Evolutionary conservation across 1,140 invertebrate genomes (phyloP).

Genomic region (Forficula auricularia): DNA sequence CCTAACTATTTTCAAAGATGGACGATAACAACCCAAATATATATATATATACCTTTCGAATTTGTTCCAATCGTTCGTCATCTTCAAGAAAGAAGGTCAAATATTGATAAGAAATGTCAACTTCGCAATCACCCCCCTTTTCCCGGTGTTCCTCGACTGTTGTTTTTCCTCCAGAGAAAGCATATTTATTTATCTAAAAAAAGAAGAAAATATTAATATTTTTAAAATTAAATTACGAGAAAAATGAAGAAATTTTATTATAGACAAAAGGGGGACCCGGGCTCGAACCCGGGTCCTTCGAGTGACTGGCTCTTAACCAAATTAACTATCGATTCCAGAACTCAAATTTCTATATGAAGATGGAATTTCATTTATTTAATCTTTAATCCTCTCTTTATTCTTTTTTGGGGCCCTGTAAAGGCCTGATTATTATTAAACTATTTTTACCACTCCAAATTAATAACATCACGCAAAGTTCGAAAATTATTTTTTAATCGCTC

Average conservation of each 20-base stretch:
- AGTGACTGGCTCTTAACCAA: too few species aligned
- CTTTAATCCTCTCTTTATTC: too few species aligned
- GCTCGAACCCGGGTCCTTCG: neutral
- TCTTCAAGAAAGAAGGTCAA: slow-evolving; percentile 90
- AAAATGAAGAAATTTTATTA: slow-evolving; percentile 1
- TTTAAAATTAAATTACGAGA: neutral
- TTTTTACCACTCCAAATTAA: too few species aligned
- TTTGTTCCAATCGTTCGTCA: slow-evolving; percentile 70
- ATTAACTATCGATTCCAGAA: too few species aligned
- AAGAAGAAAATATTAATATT: slow-evolving; percentile 8
- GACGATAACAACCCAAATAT: too few species aligned
- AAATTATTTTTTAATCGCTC: too few species aligned
- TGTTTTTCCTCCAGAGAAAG: slow-evolving; percentile 88
- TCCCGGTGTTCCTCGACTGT: slow-evolving; percentile 85
- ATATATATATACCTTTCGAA: slow-evolving; percentile 45
- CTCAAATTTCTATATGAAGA: too few species aligned
- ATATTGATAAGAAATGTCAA: slow-evolving; percentile 94
- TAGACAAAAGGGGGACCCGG: neutral
- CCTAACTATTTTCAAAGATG: too few species aligned
- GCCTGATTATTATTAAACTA: too few species aligned
- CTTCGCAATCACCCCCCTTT: slow-evolving; percentile 83
- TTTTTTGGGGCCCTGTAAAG: too few species aligned
- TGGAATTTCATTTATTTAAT: too few species aligned
- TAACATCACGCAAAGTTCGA: too few species aligned
- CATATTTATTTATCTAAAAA: slow-evolving; percentile 84